These are phyloP conservation scores for Aramus guarauna DNA, from an alignment of 2,113 vertebrate genomes.

Conservation along the genomic window DNA sequence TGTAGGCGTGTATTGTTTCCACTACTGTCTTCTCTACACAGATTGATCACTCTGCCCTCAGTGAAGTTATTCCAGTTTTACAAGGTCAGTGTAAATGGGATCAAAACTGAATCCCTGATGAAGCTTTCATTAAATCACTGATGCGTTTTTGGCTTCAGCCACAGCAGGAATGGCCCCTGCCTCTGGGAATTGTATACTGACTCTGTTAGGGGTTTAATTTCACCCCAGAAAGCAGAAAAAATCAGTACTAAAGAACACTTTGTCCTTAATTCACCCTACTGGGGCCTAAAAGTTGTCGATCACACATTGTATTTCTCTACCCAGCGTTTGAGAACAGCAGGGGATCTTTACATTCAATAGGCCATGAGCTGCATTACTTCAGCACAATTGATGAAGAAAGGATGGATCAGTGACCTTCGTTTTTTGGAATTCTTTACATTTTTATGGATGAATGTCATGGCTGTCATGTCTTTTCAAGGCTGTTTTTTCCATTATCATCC, in stretches of 20 bases:
- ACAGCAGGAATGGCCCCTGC: background rate
- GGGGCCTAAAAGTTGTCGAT: constrained; percentile 23
- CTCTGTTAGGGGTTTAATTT: constrained; percentile 5
- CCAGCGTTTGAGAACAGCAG: background rate
- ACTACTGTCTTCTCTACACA: background rate
- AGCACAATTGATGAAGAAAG: constrained; percentile 39
- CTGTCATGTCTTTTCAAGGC: constrained; percentile 4
- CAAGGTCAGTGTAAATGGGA: constrained; percentile 10
- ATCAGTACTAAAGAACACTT: background rate
- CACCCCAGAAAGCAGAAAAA: constrained; percentile 9
- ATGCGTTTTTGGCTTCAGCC: background rate
- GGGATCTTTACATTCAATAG: constrained; percentile 47
- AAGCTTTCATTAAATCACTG: constrained; percentile 21
- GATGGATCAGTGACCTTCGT: background rate
- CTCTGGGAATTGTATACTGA: background rate
- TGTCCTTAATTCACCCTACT: constrained; percentile 43
- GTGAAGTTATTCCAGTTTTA: background rate
- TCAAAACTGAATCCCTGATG: constrained; percentile 20
- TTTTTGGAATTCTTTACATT: constrained; percentile 44
- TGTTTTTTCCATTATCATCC: background rate
- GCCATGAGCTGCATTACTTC: constrained; percentile 35
- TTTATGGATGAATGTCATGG: constrained; percentile 44
- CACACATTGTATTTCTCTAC: constrained; percentile 11
- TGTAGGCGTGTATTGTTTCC: background rate
- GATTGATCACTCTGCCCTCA: background rate